Base-by-base conservation (phyloP, 2,888 invertebrate genomes). In the Schizaphis graminum region DNA sequence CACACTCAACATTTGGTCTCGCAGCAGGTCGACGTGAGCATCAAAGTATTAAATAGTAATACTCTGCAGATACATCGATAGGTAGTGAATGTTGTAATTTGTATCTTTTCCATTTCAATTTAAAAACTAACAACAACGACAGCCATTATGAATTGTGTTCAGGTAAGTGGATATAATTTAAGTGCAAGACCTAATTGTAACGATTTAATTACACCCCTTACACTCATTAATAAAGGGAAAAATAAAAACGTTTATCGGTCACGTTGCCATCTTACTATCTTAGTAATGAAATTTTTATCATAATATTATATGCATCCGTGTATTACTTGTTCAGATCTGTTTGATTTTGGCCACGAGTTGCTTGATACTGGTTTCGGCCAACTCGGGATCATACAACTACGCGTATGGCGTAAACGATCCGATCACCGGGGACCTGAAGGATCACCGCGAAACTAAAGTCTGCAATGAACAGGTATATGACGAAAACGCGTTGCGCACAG, bases 91-190 rank as follows among this genome's bases (percentile, higher is more conserved):
- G 1, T 56, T 24, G 8, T 47, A 44, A 87, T 28, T 56, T 35
- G 28, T 89, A n/a, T 89, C 16, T 57, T 77, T n/a, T 77, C 0
- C 35, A 77, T 21, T 77, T 35, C 35, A 77, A 77, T 35, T 77
- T 0, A 35, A 53, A 53, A 53, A 89, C 41, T 10, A 24, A 47
- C 44, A 57, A 44, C 44, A 44, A 89, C 57, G 44, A 28, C 41
- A 26, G 44, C 2, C 16, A 61, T 0, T 21, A 89, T 89, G 89
- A 89, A 89, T 57, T 28, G 13, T 21, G 16, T 61, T 61, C 57
- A 89, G 16, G 89, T 89, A 89, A 89, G 89, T 89, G 28, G 8
- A 61, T 24, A 88, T 53, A 11, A 24, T 56, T 88, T 87, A 87
- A 47, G n/a, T 49, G 10, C 35, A 61, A 26, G 21, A 7, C 35